Evolutionary conservation across 2,888 invertebrate genomes (phyloP), one percentile per base, ranked within the genome.

Genomic region (Chydorus sphaericus): DNA sequence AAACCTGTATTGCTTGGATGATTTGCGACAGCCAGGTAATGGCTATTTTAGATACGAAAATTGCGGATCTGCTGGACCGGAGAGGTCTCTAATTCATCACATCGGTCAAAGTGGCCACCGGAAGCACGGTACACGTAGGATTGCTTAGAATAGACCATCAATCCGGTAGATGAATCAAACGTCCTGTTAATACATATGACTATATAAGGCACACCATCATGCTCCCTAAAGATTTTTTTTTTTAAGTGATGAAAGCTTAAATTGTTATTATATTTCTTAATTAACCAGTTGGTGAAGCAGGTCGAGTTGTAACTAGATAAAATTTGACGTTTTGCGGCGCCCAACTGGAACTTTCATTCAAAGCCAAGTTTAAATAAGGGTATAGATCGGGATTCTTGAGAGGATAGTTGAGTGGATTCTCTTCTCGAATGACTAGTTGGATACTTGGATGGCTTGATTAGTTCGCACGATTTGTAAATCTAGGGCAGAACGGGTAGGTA

Each of bases 201-300:
- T 8, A 52, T 20, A n/a, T 52, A 37, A n/a, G 52, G 52, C 33
- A 52, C 23, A 18, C 52, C 52, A 52, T 18, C 33, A 20, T 52
- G 52, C 20, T 33, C 52, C 52, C 50, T 50, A 48, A 7, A 11
- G 16, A 28, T 26, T 1, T 2, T 29, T n/a, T 29, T n/a, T 8
- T 26, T 26, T 26, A 4, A 26, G 16, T 11, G 3, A 28, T 48
- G n/a, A 29, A n/a, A 50, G 28, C 11, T 31, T 50, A 11, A 2
- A 30, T 14, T 2, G 5, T 50, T 11, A 6, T n/a, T 10, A 11
- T 4, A 2, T 29, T 11, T 6, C 14, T 6, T 30, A 48, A 28
- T 20, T 18, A 16, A 50, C 50, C 52, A 52, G n/a, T 33, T 5
- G n/a, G 31, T 36, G n/a, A 52, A 20, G 52, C 36, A 52, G 36